Conservation (phyloP, 2,113 vertebrate species). For the Megaceryle maxima region DNA sequence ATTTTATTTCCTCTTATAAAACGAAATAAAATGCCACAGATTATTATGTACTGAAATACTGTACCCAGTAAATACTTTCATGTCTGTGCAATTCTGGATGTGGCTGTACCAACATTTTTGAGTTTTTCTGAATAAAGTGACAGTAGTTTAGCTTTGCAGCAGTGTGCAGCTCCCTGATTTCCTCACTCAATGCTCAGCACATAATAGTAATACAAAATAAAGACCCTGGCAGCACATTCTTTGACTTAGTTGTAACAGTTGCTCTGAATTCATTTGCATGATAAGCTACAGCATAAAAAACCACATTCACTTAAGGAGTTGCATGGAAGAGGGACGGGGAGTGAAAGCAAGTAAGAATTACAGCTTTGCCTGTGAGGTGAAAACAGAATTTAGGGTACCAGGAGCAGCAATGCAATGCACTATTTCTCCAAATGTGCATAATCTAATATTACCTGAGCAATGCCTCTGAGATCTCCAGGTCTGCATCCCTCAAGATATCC, state of each 20-base stretch:
- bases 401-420: background rate
- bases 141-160: background rate
- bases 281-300: conserved; percentile 11
- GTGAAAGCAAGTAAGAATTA: background rate
- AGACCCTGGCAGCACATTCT: conserved; percentile 50
- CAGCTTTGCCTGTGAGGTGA: background rate
- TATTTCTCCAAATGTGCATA: background rate
- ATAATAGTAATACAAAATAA: conserved; percentile 19
- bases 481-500: background rate
- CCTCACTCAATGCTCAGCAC: background rate
- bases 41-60: background rate
- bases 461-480: background rate
- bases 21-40: background rate
- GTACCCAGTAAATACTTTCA: background rate
- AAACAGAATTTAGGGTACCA: background rate
- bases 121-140: background rate
- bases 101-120: background rate
- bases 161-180: background rate
- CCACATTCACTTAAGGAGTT: background rate
- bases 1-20: background rate
- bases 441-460: background rate
- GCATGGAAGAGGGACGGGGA: background rate
- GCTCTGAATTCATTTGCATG: conserved; percentile 65
- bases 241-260: conserved; percentile 61
- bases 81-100: background rate